Conservation (phyloP, 2,113 vertebrate species). For the Euleptes europaea region DNA sequence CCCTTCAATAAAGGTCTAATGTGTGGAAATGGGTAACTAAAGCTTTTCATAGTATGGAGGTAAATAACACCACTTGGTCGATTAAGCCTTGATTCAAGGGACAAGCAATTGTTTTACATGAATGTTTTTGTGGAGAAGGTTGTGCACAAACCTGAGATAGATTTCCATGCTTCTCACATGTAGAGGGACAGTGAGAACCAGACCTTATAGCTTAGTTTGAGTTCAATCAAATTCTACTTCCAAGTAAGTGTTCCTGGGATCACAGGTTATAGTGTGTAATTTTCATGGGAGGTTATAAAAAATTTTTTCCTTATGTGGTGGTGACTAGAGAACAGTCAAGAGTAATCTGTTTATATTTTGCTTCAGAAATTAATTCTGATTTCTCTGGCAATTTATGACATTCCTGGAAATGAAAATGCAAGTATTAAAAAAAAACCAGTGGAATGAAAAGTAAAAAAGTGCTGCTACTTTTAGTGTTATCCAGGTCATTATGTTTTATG, state of each 20-base stretch:
- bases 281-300: conserved; percentile 29
- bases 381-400: conserved; percentile 60
- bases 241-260: background rate
- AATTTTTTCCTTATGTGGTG: conserved; percentile 18
- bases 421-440: conserved; percentile 54
- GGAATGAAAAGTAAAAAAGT: conserved; percentile 69
- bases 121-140: too few species aligned
- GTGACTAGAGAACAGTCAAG: conserved; percentile 38
- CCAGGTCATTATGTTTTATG: conserved; percentile 74
- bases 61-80: too few species aligned
- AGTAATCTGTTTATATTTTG: conserved; percentile 60
- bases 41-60: too few species aligned
- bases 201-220: background rate
- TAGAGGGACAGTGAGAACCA: background rate
- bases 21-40: too few species aligned
- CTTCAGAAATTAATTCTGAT: conserved; percentile 65
- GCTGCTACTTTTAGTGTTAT: conserved; percentile 56
- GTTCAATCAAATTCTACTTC: background rate
- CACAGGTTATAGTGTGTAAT: background rate
- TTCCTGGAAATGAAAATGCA: conserved; percentile 65
- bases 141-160: background rate
- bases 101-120: background rate
- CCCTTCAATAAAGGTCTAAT: too few species aligned
- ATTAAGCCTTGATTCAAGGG: too few species aligned
- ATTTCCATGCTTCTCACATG: background rate